A percentile compares a stretch with the other conserved stretches of the same genome.
phyloP scores from a whole-genome alignment of 2,113 vertebrate genomes.

The Gadus chalcogrammus region DNA sequence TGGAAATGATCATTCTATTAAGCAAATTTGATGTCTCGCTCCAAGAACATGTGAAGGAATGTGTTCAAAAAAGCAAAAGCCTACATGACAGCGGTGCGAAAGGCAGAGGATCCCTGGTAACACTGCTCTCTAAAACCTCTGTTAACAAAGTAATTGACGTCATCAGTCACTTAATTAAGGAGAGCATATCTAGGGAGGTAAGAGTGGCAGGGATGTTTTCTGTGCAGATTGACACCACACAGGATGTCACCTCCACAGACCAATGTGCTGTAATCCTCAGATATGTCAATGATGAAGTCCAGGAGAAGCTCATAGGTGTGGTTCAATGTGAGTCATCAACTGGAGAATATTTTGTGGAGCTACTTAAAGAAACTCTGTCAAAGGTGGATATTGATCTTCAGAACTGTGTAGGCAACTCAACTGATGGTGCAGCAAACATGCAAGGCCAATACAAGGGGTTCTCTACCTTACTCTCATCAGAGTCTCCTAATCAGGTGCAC shows the following conservation, averaged over 20 bases:
- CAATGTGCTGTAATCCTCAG: constrained; percentile 18
- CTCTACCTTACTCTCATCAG: not conserved
- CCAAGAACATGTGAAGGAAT: too few relatives aligned
- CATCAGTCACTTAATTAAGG: too few relatives aligned
- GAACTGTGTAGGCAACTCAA: constrained; percentile 2
- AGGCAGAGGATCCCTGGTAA: too few relatives aligned
- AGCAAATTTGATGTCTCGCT: constrained; percentile 10
- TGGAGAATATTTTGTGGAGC: constrained; percentile 11
- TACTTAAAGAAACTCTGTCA: constrained; percentile 1
- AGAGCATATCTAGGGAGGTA: too few relatives aligned
- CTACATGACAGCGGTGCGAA: too few relatives aligned
- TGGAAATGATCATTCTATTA: not conserved
- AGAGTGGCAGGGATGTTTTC: too few relatives aligned
- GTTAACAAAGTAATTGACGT: too few relatives aligned
- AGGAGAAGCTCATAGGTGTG: constrained; percentile 18
- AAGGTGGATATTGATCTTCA: not conserved
- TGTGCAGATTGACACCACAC: constrained; percentile 11
- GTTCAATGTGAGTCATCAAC: constrained; percentile 19
- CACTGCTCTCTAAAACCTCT: too few relatives aligned
- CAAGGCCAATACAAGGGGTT: too few relatives aligned
- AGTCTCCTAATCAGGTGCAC: constrained; percentile 16
- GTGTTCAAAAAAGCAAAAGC: too few relatives aligned
- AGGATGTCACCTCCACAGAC: constrained; percentile 1
- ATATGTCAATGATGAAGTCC: too few relatives aligned
- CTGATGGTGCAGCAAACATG: constrained; percentile 24